Evolutionary conservation across 2,113 vertebrate species (phyloP).

Genomic region (Myodes glareolus): DNA sequence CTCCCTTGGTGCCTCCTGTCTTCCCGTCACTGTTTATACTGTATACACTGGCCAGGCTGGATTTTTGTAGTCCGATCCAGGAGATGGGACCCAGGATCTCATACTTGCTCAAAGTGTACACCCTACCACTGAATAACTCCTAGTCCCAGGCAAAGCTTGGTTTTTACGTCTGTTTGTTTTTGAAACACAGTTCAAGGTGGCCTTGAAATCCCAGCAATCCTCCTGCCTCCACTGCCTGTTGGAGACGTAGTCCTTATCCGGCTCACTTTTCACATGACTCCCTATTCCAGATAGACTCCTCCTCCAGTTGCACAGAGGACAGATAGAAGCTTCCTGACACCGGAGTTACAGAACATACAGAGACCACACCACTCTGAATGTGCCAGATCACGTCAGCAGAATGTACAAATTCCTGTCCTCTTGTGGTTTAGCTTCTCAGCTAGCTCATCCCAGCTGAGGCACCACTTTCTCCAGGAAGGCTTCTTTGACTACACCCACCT

Average conservation of each 20-base stretch:
- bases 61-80: background rate
- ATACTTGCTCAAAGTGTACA: background rate
- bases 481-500: background rate
- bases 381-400: background rate
- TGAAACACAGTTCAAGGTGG: background rate
- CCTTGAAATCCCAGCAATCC: background rate
- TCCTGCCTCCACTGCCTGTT: background rate
- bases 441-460: background rate
- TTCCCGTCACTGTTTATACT: background rate
- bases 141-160: background rate
- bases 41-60: background rate
- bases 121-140: too few relatives aligned
- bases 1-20: background rate
- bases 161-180: background rate
- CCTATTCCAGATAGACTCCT: background rate
- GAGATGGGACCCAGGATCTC: background rate
- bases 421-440: background rate
- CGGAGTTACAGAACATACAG: background rate
- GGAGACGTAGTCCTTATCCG: background rate
- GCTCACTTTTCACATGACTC: background rate
- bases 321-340: conserved; percentile 2
- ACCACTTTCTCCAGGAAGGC: conserved; percentile 17
- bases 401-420: background rate
- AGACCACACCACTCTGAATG: background rate
- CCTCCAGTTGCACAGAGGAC: background rate